A percentile compares a stretch with the other conserved stretches of the same genome.
Conservation (phyloP, 2,113 vertebrate species). For the Poeciliopsis retropinna region DNA sequence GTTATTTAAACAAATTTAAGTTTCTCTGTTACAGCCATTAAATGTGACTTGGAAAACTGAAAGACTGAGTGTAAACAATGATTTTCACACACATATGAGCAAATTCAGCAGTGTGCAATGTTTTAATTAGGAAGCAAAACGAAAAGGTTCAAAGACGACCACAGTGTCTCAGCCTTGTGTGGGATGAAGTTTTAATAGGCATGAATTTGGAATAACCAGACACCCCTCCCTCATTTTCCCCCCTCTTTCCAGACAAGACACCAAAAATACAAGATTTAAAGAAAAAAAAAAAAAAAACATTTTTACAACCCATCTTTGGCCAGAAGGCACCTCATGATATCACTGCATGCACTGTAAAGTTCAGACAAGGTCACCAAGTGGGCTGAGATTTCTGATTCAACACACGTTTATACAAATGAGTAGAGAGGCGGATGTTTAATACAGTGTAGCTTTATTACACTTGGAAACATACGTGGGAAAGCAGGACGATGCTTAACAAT, state of each 20-base stretch:
- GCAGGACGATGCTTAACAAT: slow-evolving; percentile 5
- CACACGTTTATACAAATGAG: neutral
- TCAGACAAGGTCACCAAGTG: slow-evolving; percentile 67
- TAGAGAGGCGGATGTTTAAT: slow-evolving; percentile 28
- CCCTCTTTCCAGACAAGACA: slow-evolving; percentile 56
- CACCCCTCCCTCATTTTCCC: slow-evolving; percentile 59
- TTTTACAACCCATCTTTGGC: slow-evolving; percentile 54
- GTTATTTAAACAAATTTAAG: neutral
- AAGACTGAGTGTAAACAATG: slow-evolving; percentile 1
- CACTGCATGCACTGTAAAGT: slow-evolving; percentile 41
- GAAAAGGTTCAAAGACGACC: slow-evolving; percentile 59
- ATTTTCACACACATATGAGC: slow-evolving; percentile 4
- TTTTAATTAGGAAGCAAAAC: slow-evolving; percentile 63
- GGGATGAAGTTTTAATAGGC: slow-evolving; percentile 71
- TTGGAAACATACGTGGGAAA: slow-evolving; percentile 37
- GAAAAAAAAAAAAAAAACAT: slow-evolving; percentile 1
- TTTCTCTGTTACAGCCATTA: neutral
- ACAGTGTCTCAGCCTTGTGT: slow-evolving; percentile 70
- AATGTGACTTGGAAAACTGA: neutral
- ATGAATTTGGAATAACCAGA: slow-evolving; percentile 58
- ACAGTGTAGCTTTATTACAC: slow-evolving; percentile 38
- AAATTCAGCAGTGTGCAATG: slow-evolving; percentile 35
- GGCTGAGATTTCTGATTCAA: slow-evolving; percentile 60
- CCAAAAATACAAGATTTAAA: slow-evolving; percentile 33
- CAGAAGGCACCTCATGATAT: slow-evolving; percentile 44